Percentiles rank a stretch among this genome's conserved stretches.
phyloP scores from a whole-genome alignment of 2,113 vertebrate genomes.

The Neofelis nebulosa region DNA sequence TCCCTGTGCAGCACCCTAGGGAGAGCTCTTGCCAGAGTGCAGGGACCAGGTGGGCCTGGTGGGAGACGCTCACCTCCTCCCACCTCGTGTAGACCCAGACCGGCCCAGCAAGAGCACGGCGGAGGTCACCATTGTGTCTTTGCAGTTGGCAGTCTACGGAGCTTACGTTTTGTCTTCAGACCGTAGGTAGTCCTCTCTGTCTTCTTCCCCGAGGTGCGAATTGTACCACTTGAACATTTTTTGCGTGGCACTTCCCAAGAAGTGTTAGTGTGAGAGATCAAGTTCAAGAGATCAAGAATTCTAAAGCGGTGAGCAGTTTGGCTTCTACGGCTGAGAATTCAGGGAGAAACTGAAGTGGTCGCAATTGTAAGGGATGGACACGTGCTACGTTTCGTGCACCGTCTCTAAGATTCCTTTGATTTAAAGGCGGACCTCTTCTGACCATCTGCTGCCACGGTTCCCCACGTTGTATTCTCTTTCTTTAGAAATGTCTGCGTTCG shows the following conservation, averaged over 20 bases:
- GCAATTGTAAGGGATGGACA: not conserved
- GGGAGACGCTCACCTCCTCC: not conserved
- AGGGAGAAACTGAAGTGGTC: not conserved
- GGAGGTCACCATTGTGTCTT: not conserved
- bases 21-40: not conserved
- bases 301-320: not conserved
- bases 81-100: not conserved
- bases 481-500: not conserved
- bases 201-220: not conserved
- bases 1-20: not conserved
- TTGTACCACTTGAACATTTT: not conserved
- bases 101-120: not conserved
- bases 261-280: not conserved
- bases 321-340: not conserved
- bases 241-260: not conserved
- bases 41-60: not conserved
- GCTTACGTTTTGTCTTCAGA: not conserved
- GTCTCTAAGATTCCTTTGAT: not conserved
- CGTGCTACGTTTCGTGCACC: not conserved
- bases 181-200: rapidly evolving
- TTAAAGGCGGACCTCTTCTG: not conserved
- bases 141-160: not conserved
- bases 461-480: not conserved
- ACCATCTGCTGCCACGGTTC: not conserved
- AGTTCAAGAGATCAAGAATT: not conserved